phyloP scores from a whole-genome alignment of 2,888 invertebrate genomes.

The Ferdinandea cuprea region DNA sequence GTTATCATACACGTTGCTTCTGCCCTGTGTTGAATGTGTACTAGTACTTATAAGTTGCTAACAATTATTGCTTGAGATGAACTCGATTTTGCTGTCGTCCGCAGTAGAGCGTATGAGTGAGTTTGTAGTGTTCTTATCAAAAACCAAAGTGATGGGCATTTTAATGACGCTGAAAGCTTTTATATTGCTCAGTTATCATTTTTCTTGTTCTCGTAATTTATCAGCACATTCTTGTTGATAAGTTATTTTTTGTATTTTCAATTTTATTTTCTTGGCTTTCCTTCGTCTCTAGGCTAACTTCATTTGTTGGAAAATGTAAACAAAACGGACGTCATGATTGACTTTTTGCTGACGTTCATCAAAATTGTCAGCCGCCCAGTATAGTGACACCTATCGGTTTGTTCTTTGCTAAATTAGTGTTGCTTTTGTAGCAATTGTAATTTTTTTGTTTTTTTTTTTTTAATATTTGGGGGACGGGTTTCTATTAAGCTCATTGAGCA shows the following conservation, averaged over 20 bases:
- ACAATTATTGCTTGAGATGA: constrained; percentile 41
- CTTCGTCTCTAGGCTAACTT: constrained; percentile 1
- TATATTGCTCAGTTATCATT: constrained; percentile 59
- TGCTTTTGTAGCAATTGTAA: not conserved
- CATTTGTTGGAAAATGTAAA: constrained; percentile 65
- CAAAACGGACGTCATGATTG: constrained; percentile 60
- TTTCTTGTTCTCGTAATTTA: constrained; percentile 38
- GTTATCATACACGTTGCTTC: constrained; percentile 66
- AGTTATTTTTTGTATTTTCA: no score
- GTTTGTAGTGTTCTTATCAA: constrained; percentile 46
- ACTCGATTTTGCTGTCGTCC: constrained; percentile 36
- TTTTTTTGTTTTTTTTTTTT: not conserved
- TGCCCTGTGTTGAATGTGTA: constrained; percentile 36
- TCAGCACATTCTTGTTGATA: constrained; percentile 48
- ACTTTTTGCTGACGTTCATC: constrained; percentile 69
- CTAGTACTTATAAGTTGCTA: constrained; percentile 25
- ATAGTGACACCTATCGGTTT: constrained; percentile 33
- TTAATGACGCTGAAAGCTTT: constrained; percentile 46
- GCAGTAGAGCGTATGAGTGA: constrained; percentile 15
- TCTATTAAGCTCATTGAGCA: no score
- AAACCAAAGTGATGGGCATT: constrained; percentile 52
- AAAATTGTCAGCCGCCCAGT: constrained; percentile 42
- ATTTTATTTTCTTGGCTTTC: constrained; percentile 60
- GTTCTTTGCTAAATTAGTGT: not conserved
- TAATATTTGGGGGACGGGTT: no score